Evolutionary conservation across 2,888 invertebrate genomes (phyloP).

Genomic region (Dolichomitus sp.): DNA sequence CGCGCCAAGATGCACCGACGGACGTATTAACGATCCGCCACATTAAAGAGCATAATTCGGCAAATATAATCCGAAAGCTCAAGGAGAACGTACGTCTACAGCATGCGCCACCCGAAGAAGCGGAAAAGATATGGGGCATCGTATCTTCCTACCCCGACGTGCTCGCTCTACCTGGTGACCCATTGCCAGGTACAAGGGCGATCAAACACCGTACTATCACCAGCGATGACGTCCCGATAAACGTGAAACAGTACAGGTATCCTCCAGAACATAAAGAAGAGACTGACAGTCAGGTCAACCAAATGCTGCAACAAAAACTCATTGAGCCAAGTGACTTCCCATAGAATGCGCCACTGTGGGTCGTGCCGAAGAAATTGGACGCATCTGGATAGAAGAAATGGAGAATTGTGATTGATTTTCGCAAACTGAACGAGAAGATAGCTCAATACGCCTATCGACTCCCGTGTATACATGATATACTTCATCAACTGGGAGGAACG

Average conservation of each 20-base stretch:
- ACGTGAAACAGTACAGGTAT: slow-evolving; percentile 7
- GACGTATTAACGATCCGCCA: background rate
- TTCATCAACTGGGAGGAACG: slow-evolving; percentile 4
- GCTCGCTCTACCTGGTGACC: slow-evolving; percentile 20
- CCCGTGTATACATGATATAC: background rate
- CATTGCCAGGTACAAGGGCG: slow-evolving; percentile 18
- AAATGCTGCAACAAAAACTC: background rate
- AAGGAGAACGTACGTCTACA: too few species aligned
- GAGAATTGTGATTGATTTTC: slow-evolving; percentile 54
- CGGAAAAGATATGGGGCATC: slow-evolving; percentile 23
- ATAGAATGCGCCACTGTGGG: slow-evolving; percentile 45
- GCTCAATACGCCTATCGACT: slow-evolving; percentile 19
- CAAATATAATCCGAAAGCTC: background rate
- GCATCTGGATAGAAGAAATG: slow-evolving; percentile 43
- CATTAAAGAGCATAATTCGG: background rate
- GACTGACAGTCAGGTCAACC: background rate
- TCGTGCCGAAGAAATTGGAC: slow-evolving; percentile 54
- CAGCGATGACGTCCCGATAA: slow-evolving; percentile 10
- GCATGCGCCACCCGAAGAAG: background rate
- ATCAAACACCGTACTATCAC: slow-evolving; percentile 23
- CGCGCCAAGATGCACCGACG: too few species aligned
- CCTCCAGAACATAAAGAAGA: slow-evolving; percentile 11
- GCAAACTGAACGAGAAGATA: slow-evolving; percentile 14
- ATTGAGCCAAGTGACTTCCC: slow-evolving; percentile 38
- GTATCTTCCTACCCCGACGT: slow-evolving; percentile 5